Percentiles rank a stretch among this genome's conserved stretches.
Conservation (phyloP, 2,888 invertebrate species). For the Stenotaenia linearis region DNA sequence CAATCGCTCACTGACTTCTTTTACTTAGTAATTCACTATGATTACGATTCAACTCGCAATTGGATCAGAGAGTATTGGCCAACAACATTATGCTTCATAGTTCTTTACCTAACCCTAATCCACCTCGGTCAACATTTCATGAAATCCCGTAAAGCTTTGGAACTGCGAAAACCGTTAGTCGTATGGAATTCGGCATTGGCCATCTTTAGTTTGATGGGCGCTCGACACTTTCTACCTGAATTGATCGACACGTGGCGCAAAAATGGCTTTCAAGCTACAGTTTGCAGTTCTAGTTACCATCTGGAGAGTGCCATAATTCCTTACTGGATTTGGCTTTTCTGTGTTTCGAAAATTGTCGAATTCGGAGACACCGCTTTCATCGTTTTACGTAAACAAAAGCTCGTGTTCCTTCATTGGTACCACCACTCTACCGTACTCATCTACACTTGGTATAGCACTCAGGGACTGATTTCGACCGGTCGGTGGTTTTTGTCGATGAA, state of each 20-base stretch:
- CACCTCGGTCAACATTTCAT: slow-evolving; percentile 50
- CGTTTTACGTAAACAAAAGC: slow-evolving; percentile 76
- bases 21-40: slow-evolving; percentile 29
- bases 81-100: slow-evolving; percentile 41
- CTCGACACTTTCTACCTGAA: slow-evolving; percentile 50
- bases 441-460: slow-evolving; percentile 49
- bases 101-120: slow-evolving; percentile 47
- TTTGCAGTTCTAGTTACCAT: slow-evolving; percentile 44
- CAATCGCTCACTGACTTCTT: neutral
- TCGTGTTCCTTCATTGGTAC: slow-evolving; percentile 88
- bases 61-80: slow-evolving; percentile 39
- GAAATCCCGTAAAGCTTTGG: slow-evolving; percentile 47
- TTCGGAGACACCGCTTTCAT: slow-evolving; percentile 77
- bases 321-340: slow-evolving; percentile 36
- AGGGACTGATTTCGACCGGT: slow-evolving; percentile 50
- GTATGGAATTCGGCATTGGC: slow-evolving; percentile 51
- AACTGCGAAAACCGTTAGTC: slow-evolving; percentile 48
- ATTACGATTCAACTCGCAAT: neutral
- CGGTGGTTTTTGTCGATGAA: slow-evolving; percentile 95
- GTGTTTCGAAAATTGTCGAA: slow-evolving; percentile 51
- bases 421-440: slow-evolving; percentile 49
- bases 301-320: slow-evolving; percentile 43
- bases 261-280: slow-evolving; percentile 49
- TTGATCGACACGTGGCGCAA: slow-evolving; percentile 44
- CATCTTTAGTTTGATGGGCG: slow-evolving; percentile 50